Percentiles rank a stretch among this genome's conserved stretches.
Conservation (phyloP, 2,113 vertebrate species). For the Neodon shergylaensis region DNA sequence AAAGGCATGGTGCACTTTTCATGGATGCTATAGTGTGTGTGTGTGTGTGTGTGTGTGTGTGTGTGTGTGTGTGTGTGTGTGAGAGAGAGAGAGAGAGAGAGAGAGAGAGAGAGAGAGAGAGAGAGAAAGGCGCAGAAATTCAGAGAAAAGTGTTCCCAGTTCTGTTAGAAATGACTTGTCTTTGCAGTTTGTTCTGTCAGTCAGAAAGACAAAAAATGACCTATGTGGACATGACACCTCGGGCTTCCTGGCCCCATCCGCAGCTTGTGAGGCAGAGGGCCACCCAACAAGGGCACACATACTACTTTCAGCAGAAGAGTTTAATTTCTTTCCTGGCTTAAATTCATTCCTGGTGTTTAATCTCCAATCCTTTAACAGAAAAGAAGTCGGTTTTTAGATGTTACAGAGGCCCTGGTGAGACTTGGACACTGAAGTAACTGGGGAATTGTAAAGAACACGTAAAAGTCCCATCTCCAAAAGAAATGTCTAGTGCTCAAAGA, state of each 20-base stretch:
- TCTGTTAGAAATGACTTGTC: background rate
- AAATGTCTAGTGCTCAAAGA: conserved; percentile 35
- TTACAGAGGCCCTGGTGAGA: background rate
- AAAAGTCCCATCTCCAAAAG: conserved; percentile 3
- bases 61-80: background rate
- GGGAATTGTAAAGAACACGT: background rate
- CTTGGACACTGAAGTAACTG: conserved; percentile 53
- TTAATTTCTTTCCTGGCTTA: background rate
- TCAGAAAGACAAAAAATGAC: background rate
- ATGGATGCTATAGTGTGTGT: background rate
- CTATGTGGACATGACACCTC: background rate
- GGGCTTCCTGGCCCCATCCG: background rate
- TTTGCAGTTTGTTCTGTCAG: background rate
- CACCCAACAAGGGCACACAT: background rate
- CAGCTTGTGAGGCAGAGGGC: background rate
- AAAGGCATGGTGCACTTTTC: background rate
- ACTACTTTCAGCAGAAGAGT: background rate
- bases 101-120: no score
- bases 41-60: background rate
- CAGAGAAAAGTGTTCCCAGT: background rate
- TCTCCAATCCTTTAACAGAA: background rate
- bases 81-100: no score
- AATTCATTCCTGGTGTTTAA: conserved; percentile 18
- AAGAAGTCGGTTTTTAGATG: background rate
- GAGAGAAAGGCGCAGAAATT: background rate